Percentiles rank a stretch among this genome's conserved stretches.
These are phyloP conservation scores for Pristionchus japonicus DNA, from an alignment of 2,888 invertebrate genomes.

Conservation along the genomic window DNA sequence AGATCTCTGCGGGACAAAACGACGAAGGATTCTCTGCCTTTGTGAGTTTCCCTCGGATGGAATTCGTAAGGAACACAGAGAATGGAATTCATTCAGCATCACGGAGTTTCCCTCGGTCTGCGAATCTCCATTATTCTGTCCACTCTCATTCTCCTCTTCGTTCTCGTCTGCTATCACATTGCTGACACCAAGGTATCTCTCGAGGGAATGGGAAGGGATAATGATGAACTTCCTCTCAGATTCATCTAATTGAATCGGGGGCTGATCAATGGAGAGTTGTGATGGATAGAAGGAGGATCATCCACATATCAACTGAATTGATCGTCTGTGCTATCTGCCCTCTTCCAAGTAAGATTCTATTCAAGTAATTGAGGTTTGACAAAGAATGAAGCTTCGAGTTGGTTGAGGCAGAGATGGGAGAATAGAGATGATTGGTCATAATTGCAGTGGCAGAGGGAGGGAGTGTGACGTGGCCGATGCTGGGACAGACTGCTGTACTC, in stretches of 20 bases:
- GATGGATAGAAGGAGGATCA: slow-evolving; percentile 96
- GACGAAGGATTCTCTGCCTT: slow-evolving; percentile 43
- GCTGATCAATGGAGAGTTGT: slow-evolving; percentile 99
- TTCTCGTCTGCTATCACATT: slow-evolving; percentile 99
- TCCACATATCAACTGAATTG: slow-evolving; percentile 65
- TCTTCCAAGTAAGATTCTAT: slow-evolving; percentile 5
- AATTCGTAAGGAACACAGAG: not conserved
- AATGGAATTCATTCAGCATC: slow-evolving; percentile 48
- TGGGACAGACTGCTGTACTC: not conserved
- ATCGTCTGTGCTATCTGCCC: slow-evolving; percentile 31
- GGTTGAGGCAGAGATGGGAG: not conserved
- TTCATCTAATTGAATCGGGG: slow-evolving; percentile 99
- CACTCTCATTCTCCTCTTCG: slow-evolving; percentile 97
- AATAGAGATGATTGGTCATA: not conserved
- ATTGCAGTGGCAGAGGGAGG: slow-evolving; percentile 2
- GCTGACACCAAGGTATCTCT: slow-evolving; percentile 96
- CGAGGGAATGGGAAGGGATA: not conserved
- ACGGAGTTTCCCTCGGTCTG: slow-evolving; percentile 53
- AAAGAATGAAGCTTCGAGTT: not conserved
- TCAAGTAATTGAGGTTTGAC: not conserved
- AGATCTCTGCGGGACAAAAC: slow-evolving; percentile 58
- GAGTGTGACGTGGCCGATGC: slow-evolving; percentile 49
- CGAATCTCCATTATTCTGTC: slow-evolving; percentile 80
- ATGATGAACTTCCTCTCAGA: slow-evolving; percentile 81
- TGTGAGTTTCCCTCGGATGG: not conserved